Evolutionary conservation across 2,888 invertebrate species (phyloP), one percentile per base, ranked within the genome.

Genomic region (Mythimna loreyi): DNA sequence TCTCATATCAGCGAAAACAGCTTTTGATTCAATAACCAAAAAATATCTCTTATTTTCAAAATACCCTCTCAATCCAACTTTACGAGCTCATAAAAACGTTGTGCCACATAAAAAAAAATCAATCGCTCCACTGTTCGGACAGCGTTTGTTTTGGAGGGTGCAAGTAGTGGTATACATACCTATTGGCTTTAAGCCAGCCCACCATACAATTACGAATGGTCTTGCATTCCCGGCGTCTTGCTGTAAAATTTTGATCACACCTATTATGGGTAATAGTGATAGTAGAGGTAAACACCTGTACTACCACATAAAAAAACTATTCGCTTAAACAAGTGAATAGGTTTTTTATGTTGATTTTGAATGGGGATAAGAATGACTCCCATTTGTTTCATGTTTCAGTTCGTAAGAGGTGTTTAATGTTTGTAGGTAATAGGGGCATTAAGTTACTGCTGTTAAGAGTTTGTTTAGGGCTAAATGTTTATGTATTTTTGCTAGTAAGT

Each of bases 61-160:
- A 74, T 16, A 53, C 23, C 28, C 21, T 57, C 69, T 62, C 58
- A 43, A 69, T 61, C 28, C 45, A 47, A 50, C 9, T 67, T 63
- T 65, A 56, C 28, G 55, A 50, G 50, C 47, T 52, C 50, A 64
- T 65, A 72, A 79, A 78, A 72, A n/a, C 43, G 50, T 28, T 19
- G 62, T 55, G 36, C 47, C 16, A 63, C 23, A 53, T 70, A 69
- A 62, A 81, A 80, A n/a, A 78, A 81, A 80, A 82, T 82, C 80
- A 82, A 82, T 82, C 67, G 72, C 50, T 67, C 64, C 50, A 62
- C 56, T 76, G 77, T 73, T 68, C 62, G 59, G 66, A 59, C n/a
- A 23, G 47, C 65, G 55, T 82, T 82, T 80, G 80, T 79, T 79
- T 72, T 40, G 58, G n/a, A 52, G 50, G 33, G 68, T 28, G 33